These are phyloP conservation scores for Paraplagusia blochii DNA, from an alignment of 2,113 vertebrate species.

Conservation along the genomic window DNA sequence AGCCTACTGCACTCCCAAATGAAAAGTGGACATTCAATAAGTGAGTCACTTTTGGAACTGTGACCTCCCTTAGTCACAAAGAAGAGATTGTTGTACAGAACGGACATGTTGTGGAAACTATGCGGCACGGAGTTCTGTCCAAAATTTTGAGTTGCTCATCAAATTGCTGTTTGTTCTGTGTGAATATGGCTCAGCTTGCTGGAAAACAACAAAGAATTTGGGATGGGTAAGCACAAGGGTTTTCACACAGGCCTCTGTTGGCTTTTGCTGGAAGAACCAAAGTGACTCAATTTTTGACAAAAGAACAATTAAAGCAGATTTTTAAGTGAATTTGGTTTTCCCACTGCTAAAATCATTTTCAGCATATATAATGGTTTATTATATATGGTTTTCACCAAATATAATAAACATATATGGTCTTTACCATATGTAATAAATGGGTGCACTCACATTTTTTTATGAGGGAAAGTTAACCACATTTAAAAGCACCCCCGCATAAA, in stretches of 20 bases:
- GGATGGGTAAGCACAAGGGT: slow-evolving; percentile 63
- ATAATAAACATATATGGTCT: too few species aligned
- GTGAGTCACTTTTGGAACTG: slow-evolving; percentile 56
- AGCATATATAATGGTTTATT: too few species aligned
- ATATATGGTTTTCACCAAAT: too few species aligned
- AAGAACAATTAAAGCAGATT: slow-evolving; percentile 30
- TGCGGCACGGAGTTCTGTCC: slow-evolving; percentile 72
- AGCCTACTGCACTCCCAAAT: slow-evolving; percentile 70
- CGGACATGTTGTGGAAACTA: slow-evolving; percentile 84
- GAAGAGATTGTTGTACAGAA: slow-evolving; percentile 73
- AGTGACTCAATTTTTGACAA: slow-evolving; percentile 57
- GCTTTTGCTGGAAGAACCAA: slow-evolving; percentile 54
- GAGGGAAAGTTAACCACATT: too few species aligned
- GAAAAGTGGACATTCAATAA: slow-evolving; percentile 83
- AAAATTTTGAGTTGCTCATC: slow-evolving; percentile 56
- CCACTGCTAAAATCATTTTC: too few species aligned
- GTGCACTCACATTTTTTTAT: too few species aligned
- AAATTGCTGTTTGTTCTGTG: slow-evolving; percentile 67
- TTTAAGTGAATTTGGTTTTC: slow-evolving; percentile 16
- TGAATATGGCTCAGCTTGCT: slow-evolving; percentile 50
- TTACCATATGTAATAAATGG: too few species aligned
- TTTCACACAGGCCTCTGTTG: slow-evolving; percentile 54
- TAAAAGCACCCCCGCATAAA: too few species aligned
- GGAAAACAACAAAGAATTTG: slow-evolving; percentile 67
- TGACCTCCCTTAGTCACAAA: slow-evolving; percentile 73